Base-by-base conservation (phyloP, 1,140 invertebrate genomes). In the Panonychus citri region DNA sequence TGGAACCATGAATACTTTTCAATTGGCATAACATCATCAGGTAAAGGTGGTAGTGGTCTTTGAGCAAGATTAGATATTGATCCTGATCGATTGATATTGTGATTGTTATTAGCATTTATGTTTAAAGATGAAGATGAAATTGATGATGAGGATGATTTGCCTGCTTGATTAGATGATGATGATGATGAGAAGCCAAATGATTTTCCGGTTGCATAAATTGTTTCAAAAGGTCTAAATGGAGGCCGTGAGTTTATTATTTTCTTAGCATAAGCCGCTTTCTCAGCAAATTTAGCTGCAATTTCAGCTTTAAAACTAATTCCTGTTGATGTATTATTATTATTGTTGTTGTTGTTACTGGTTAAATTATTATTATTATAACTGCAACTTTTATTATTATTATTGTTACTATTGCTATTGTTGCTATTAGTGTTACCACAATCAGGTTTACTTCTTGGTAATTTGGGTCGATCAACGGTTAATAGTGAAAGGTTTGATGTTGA, bases 1-100 rank as follows among this genome's bases (percentile, higher is more conserved):
- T 64, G 63, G 49, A 62, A 66, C 65, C 65, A 66, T 27, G 60
- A n/a, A 52, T 56, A 63, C 25, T 42, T 15, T 12, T 55, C 50
- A 24, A 48, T 26, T 40, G 50, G 50, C 39, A 40, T 30, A 37
- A 40, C 50, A 37, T 39, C 24, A 57, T 57, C 40, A 25, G 49
- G 48, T 39, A 52, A 28, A 24, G 26, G 56, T n/a, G 40, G 50
- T 24, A 53, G 34, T 17, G 52, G 52, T 53, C 52, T 53, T 21
- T 37, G 28, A 25, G 52, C 52, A 25, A 39, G 52, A 27, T 51
- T 46, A 34, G 5, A 34, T 5, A 12, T 34, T 34, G 30, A 34
- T 34, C 30, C 30, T 34, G 30, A 34, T 34, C 30, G 30, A 34
- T 34, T 34, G 12, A 34, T 34, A 46, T 46, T 46, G n/a, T 21